phyloP scores from a whole-genome alignment of 1,140 invertebrate genomes.

The Nylanderia fulva region DNA sequence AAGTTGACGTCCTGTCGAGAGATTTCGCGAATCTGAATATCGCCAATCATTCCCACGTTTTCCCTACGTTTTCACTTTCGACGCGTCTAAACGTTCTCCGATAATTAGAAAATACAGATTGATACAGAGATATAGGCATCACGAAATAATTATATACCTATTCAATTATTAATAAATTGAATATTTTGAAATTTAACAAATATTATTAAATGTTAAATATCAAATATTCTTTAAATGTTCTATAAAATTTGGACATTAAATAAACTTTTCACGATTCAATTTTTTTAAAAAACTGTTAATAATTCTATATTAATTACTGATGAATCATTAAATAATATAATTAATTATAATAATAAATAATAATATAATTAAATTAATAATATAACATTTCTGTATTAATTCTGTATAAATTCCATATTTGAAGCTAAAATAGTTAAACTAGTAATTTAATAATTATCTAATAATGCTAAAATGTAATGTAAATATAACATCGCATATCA shows the following conservation, averaged over 20 bases:
- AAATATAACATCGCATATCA: not conserved
- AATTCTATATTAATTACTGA: constrained; percentile 20
- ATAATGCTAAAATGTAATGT: not conserved
- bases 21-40: constrained; percentile 40
- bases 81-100: not conserved
- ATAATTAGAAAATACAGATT: constrained; percentile 21
- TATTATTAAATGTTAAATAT: too few relatives aligned
- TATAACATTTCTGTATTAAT: not conserved
- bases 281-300: not conserved
- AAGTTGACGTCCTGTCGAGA: constrained; percentile 40
- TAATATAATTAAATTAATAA: not conserved
- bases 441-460: constrained; percentile 26
- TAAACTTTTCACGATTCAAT: not conserved
- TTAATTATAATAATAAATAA: constrained; percentile 9
- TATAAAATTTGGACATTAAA: not conserved
- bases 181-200: too few relatives aligned
- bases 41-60: constrained; percentile 43
- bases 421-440: not conserved
- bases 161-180: too few relatives aligned
- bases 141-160: too few relatives aligned
- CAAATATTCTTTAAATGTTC: not conserved
- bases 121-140: not conserved
- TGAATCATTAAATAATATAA: too few relatives aligned
- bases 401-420: constrained; percentile 4
- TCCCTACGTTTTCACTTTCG: constrained; percentile 34